Percentiles rank a stretch among this genome's conserved stretches.
phyloP scores from a whole-genome alignment of 1,140 invertebrate genomes.

The Leptinotarsa undecemlineata region DNA sequence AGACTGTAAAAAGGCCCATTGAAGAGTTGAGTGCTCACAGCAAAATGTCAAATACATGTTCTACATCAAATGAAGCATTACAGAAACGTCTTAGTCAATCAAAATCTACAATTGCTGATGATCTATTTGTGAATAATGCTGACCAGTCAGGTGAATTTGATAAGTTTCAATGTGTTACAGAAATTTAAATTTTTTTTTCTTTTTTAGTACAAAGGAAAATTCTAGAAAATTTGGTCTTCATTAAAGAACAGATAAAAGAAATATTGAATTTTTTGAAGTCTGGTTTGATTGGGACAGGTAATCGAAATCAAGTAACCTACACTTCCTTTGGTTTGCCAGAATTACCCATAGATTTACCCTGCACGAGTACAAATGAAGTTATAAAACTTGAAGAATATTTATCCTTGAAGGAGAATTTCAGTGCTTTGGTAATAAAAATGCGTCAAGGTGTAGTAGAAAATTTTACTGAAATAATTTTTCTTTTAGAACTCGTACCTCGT shows the following conservation, averaged over 20 bases:
- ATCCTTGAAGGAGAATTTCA: neutral
- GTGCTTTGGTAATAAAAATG: neutral
- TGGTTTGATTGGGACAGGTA: neutral
- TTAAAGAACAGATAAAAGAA: neutral
- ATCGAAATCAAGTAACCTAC: neutral
- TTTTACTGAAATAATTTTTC: neutral
- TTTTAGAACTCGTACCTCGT: slow-evolving; percentile 3
- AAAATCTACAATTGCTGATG: no score
- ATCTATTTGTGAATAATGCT: no score
- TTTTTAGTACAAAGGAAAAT: neutral
- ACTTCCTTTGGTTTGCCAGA: neutral
- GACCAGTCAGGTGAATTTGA: no score
- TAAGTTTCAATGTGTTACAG: no score
- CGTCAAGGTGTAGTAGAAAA: neutral
- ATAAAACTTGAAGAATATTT: neutral
- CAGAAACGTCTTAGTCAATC: no score
- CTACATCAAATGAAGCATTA: no score
- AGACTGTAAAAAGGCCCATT: no score
- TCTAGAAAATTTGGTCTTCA: neutral
- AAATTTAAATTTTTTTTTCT: neutral
- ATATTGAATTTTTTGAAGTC: neutral
- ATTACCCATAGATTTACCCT: slow-evolving; percentile 5
- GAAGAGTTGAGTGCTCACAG: no score
- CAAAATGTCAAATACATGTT: no score
- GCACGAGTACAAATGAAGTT: neutral